Base-by-base conservation (phyloP, 2,113 vertebrate genomes). In the Columba janthina region DNA sequence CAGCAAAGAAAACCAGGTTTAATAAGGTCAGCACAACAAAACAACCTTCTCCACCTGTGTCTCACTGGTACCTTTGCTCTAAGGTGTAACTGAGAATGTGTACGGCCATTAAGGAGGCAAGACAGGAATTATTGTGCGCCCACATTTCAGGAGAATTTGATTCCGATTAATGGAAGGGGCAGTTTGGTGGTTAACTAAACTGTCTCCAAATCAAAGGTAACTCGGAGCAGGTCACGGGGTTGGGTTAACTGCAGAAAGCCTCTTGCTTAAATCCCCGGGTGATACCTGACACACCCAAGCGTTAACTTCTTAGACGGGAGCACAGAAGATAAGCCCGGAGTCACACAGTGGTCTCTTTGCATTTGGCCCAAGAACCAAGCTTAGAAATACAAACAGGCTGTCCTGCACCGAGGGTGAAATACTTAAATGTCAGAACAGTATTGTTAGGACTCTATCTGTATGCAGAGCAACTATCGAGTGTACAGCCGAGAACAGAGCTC, bases 281-380 rank as follows among this genome's bases (percentile, higher is more conserved):
- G 98, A 98, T 98, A 98, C 97, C 97, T 64, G 98, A 98, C 97
- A 98, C 98, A 98, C 85, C 83, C 71, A 72, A 91, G 97, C 98
- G 97, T 95, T 98, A 96, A 97, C 96, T 97, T 96, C 97, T 97
- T 54, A 97, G 94, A 97, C 94, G 95, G 80, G 95, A 94, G 96
- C 61, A 98, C 94, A 79, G 97, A 91, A 98, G 98, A 98, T 98
- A 98, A 98, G 96, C 91, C 86, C 54, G 54, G 96, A 98, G 93
- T 97, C 97, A 97, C 98, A 98, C 97, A 98, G 98, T 97, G 93
- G 96, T 94, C 97, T 96, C 97, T 98, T 98, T 98, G 98, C 98
- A 97, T 96, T 98, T 98, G 98, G 97, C 98, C 96, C 94, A 89
- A 95, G 88, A 97, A 96, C 65, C 96, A 96, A 91, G 96, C 94